Percentiles rank a stretch among this genome's conserved stretches.
phyloP scores from a whole-genome alignment of 2,797 vertebrate species.

The Coreius guichenoti region DNA sequence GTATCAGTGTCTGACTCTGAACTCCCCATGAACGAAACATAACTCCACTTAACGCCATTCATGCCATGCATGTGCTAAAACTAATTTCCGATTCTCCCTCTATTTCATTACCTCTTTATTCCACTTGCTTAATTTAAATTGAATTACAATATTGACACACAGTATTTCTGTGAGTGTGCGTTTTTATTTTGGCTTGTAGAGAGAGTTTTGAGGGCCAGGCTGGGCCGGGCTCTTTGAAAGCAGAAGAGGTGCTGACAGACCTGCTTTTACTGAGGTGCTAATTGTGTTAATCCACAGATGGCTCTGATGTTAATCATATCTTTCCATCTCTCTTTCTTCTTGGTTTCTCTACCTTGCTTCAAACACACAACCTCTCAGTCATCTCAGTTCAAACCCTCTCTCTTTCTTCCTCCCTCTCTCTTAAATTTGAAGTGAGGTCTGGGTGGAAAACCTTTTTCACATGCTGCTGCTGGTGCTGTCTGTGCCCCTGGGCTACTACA shows the following conservation, averaged over 20 bases:
- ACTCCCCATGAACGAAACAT: constrained; percentile 65
- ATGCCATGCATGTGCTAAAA: constrained; percentile 62
- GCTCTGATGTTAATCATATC: constrained; percentile 68
- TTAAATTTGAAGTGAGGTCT: constrained; percentile 51
- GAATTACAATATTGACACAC: constrained; percentile 67
- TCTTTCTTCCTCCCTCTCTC: constrained; percentile 23
- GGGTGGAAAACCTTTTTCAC: constrained; percentile 79
- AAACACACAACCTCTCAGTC: constrained; percentile 23
- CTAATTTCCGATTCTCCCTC: constrained; percentile 75
- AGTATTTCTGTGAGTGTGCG: constrained; percentile 54
- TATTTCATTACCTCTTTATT: constrained; percentile 75
- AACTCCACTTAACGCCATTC: constrained; percentile 72
- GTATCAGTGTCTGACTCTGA: constrained; percentile 64
- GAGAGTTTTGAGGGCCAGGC: constrained; percentile 53
- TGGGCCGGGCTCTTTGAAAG: constrained; percentile 61
- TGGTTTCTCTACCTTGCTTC: constrained; percentile 18
- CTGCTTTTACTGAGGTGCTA: constrained; percentile 74
- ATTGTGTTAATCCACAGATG: constrained; percentile 80
- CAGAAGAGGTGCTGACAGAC: constrained; percentile 65
- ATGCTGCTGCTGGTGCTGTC: constrained; percentile 65
- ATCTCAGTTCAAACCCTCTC: constrained; percentile 30
- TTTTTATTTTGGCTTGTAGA: constrained; percentile 63
- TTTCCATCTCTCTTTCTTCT: constrained; percentile 65
- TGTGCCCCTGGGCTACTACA: constrained; percentile 66
- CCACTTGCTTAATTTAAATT: constrained; percentile 70